Percentiles rank a stretch among this genome's conserved stretches.
phyloP scores from a whole-genome alignment of 2,113 vertebrate species.

The Clarias gariepinus region DNA sequence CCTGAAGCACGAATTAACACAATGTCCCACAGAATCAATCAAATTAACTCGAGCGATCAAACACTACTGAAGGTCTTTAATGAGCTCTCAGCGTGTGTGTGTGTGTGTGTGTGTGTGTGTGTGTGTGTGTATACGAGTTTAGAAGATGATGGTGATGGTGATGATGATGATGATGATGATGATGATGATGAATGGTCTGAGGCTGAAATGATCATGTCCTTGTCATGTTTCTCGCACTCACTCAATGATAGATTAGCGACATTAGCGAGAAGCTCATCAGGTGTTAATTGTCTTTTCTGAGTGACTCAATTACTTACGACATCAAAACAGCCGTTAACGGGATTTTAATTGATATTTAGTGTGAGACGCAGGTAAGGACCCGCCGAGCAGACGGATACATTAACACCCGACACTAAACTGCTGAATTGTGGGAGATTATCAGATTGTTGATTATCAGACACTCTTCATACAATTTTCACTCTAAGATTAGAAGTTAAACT shows the following conservation, averaged over 20 bases:
- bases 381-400: not conserved
- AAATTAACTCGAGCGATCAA: not conserved
- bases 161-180: not conserved
- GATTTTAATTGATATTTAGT: not conserved
- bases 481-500: not conserved
- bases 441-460: not conserved
- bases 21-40: conserved; percentile 2
- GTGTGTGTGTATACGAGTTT: conserved; percentile 8
- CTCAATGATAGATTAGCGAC: not conserved
- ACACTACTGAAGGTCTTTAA: not conserved
- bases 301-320: not conserved
- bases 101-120: conserved; percentile 27
- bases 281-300: conserved; percentile 17
- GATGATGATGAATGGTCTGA: conserved; percentile 2
- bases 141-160: too few species aligned
- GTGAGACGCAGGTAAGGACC: not conserved
- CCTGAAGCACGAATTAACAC: not conserved
- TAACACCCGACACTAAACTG: not conserved
- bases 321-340: not conserved
- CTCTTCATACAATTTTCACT: not conserved
- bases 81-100: conserved; percentile 6
- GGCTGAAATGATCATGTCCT: conserved; percentile 17
- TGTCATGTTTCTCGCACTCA: conserved; percentile 9
- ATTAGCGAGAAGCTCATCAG: conserved; percentile 7
- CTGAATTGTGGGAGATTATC: not conserved